Percentiles rank a stretch among this genome's conserved stretches.
phyloP scores from a whole-genome alignment of 2,113 vertebrate species.

The Tragelaphus buxtoni region DNA sequence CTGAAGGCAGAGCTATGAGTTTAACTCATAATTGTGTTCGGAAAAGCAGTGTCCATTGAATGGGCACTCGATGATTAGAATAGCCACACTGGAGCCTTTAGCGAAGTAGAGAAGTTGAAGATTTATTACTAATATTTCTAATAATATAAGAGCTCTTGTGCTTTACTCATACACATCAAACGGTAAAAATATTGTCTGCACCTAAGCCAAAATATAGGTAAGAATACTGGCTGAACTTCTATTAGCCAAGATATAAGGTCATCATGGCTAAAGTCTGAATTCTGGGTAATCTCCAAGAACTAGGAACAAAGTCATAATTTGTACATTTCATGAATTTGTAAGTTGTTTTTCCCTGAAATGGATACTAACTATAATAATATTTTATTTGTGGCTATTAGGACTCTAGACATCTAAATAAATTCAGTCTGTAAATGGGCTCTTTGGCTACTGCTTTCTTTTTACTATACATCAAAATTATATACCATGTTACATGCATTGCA shows the following conservation, averaged over 20 bases:
- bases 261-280: not conserved
- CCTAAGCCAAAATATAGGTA: not conserved
- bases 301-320: not conserved
- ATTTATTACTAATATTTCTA: constrained; percentile 15
- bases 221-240: not conserved
- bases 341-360: not conserved
- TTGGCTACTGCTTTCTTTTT: constrained; percentile 47
- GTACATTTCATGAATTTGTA: constrained; percentile 28
- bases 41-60: not conserved
- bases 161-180: constrained; percentile 27
- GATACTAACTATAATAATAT: constrained; percentile 37
- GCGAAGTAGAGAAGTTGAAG: not conserved
- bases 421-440: constrained; percentile 45
- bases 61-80: not conserved
- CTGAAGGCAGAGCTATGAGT: not conserved
- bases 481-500: not conserved
- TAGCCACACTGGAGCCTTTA: not conserved
- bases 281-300: constrained; percentile 27
- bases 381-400: constrained; percentile 29
- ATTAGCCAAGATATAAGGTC: not conserved
- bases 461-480: constrained; percentile 26
- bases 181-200: constrained; percentile 4
- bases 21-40: not conserved
- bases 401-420: constrained; percentile 40
- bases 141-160: constrained; percentile 3